Conservation (phyloP, 2,888 invertebrate species). For the Sycophila texana region DNA sequence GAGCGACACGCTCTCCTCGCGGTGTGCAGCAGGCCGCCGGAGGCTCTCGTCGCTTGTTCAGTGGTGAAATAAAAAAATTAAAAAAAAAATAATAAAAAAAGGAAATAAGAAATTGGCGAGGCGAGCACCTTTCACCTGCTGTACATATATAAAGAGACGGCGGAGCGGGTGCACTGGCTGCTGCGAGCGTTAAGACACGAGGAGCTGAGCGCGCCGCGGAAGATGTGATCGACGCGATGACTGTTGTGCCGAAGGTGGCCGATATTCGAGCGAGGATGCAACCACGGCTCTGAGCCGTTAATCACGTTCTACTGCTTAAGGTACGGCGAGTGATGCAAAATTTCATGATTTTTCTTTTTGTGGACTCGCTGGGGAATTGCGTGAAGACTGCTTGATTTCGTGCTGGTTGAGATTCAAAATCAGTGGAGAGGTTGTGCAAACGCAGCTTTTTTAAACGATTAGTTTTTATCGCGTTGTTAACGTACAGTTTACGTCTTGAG, state of each 20-base stretch:
- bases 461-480: too few species aligned
- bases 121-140: background rate
- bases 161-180: background rate
- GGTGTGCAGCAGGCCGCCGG: background rate
- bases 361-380: too few species aligned
- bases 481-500: too few species aligned
- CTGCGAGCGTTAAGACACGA: background rate
- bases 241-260: background rate
- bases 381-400: too few species aligned
- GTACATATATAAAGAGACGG: background rate
- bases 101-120: background rate
- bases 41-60: background rate
- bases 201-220: background rate
- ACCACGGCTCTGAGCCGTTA: background rate
- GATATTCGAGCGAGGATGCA: background rate
- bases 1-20: background rate
- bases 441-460: too few species aligned
- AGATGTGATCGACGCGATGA: conserved; percentile 6
- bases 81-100: too few species aligned
- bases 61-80: background rate
- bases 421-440: too few species aligned
- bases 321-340: background rate
- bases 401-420: too few species aligned
- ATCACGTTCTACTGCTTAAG: conserved; percentile 1
- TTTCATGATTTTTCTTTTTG: background rate